These are phyloP conservation scores for Drosophila pallidifrons DNA, from an alignment of 1,140 invertebrate species.

Conservation along the genomic window DNA sequence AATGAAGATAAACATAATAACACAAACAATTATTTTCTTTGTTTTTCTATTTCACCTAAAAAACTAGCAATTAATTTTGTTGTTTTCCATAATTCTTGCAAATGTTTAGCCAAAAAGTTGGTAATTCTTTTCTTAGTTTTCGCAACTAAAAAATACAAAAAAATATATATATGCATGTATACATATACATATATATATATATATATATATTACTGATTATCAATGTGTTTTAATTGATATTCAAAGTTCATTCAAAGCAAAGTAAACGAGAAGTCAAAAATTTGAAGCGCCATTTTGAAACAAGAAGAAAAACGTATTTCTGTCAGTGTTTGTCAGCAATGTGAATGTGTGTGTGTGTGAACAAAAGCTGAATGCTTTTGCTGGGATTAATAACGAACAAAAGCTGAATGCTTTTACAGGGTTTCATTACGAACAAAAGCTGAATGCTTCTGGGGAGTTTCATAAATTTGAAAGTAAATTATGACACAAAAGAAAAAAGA, in stretches of 20 bases:
- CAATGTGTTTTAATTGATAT: background rate
- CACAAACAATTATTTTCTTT: conserved; percentile 37
- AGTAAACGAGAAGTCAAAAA: conserved; percentile 56
- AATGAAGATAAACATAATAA: conserved; percentile 44
- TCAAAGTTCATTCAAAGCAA: conserved; percentile 61
- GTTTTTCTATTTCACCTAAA: conserved; percentile 32
- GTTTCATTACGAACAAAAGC: no score
- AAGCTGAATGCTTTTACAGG: background rate
- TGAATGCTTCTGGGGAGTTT: no score
- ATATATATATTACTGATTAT: conserved; percentile 15
- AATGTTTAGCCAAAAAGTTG: conserved; percentile 45
- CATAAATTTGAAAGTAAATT: background rate
- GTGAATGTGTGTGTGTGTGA: conserved; percentile 2
- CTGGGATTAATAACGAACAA: background rate
- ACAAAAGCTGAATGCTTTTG: conserved; percentile 1
- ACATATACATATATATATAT: conserved; percentile 6
- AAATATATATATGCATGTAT: background rate
- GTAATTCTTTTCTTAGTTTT: background rate
- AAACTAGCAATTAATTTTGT: conserved; percentile 30
- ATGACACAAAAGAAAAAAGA: background rate
- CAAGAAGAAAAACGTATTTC: conserved; percentile 10
- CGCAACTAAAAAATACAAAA: conserved; percentile 41
- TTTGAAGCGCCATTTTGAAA: conserved; percentile 15
- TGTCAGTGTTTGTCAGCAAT: background rate
- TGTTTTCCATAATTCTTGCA: conserved; percentile 25